phyloP scores from a whole-genome alignment of 2,888 invertebrate species.

The Molorchus minor region DNA sequence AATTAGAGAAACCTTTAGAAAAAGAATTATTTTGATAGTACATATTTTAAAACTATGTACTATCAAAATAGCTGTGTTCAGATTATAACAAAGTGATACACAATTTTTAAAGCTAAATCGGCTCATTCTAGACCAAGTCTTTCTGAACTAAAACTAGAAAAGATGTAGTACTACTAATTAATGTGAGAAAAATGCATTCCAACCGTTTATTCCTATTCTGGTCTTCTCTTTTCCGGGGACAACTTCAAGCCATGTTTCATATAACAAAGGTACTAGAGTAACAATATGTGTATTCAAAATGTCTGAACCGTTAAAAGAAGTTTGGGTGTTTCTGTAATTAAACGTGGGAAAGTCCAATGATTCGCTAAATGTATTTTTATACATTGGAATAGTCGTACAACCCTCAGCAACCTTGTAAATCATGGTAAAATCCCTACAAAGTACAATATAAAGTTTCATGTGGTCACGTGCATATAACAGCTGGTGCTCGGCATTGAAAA shows the following conservation, averaged over 20 bases:
- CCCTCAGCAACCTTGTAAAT: slow-evolving; percentile 9
- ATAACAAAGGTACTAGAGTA: slow-evolving; percentile 78
- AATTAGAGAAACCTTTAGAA: too few relatives aligned
- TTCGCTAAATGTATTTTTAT: slow-evolving; percentile 29
- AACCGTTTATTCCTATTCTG: slow-evolving; percentile 30
- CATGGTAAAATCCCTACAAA: slow-evolving; percentile 15
- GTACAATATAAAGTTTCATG: slow-evolving; percentile 1
- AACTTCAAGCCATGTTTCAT: slow-evolving; percentile 87
- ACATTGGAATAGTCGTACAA: slow-evolving; percentile 35
- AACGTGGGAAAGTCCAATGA: slow-evolving; percentile 24
- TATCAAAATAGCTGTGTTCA: too few relatives aligned
- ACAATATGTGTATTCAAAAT: slow-evolving; percentile 70
- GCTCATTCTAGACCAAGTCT: too few relatives aligned
- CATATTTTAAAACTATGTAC: too few relatives aligned
- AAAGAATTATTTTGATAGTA: too few relatives aligned
- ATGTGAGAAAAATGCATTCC: slow-evolving; percentile 36
- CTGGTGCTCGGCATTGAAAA: background rate
- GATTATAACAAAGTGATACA: too few relatives aligned
- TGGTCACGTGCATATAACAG: too few relatives aligned
- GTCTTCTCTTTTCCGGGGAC: slow-evolving; percentile 63
- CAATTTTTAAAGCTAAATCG: too few relatives aligned
- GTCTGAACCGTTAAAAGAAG: background rate
- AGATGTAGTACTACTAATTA: too few relatives aligned
- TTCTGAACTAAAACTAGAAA: too few relatives aligned
- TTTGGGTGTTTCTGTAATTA: slow-evolving; percentile 19